These are phyloP conservation scores for Sylvietta virens DNA, from an alignment of 2,113 vertebrate species.

Conservation along the genomic window DNA sequence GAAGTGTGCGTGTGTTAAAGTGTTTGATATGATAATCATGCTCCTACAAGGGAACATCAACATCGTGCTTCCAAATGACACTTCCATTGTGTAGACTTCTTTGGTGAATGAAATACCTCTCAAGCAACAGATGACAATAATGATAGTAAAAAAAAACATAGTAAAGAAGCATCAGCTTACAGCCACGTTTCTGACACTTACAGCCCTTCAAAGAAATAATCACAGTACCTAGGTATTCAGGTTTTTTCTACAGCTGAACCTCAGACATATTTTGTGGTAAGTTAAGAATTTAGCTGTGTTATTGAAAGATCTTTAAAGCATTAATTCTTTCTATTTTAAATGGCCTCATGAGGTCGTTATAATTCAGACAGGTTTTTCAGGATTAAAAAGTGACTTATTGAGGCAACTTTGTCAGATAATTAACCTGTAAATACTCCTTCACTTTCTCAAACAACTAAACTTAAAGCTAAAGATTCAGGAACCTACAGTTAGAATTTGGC, in stretches of 20 bases:
- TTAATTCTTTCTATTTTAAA: not conserved
- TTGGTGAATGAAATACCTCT: not conserved
- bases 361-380: not conserved
- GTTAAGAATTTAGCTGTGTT: not conserved
- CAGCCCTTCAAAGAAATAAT: not conserved
- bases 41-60: not conserved
- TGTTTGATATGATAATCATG: not conserved
- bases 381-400: not conserved
- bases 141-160: not conserved
- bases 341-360: not conserved
- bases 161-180: not conserved
- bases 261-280: not conserved
- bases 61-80: not conserved
- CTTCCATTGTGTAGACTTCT: not conserved
- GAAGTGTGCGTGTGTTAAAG: not conserved
- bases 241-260: not conserved
- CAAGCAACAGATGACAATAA: not conserved
- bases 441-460: not conserved
- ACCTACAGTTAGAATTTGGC: not conserved
- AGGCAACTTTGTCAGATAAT: not conserved
- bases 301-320: not conserved
- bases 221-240: not conserved
- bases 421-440: not conserved
- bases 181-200: not conserved
- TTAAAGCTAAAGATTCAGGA: not conserved